Evolutionary conservation across 2,113 vertebrate genomes (phyloP).

Genomic region (Lepisosteus osseus): DNA sequence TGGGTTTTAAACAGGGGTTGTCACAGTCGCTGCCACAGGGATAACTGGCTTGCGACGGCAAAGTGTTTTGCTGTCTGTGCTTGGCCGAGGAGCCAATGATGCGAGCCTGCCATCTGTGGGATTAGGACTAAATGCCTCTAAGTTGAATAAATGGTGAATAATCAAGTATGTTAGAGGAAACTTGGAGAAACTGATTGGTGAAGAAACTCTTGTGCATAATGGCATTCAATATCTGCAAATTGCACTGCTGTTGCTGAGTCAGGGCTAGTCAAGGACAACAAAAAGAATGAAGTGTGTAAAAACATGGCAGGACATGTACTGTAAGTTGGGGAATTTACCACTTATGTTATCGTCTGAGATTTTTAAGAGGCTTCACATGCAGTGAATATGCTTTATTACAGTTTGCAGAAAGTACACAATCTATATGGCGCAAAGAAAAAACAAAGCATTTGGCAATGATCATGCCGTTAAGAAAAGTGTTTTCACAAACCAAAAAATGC

Average conservation of each 20-base stretch:
- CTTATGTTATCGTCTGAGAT: slow-evolving; percentile 46
- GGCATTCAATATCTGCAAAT: too few species aligned
- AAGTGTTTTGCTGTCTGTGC: slow-evolving; percentile 34
- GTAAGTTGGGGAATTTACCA: slow-evolving; percentile 55
- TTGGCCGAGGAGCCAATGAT: too few species aligned
- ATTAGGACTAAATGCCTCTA: too few species aligned
- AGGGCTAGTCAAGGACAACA: slow-evolving; percentile 32
- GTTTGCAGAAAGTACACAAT: slow-evolving; percentile 56
- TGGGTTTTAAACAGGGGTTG: too few species aligned
- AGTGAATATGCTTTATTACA: slow-evolving; percentile 54
- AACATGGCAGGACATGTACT: slow-evolving; percentile 38
- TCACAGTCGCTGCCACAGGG: too few species aligned
- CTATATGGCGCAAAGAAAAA: slow-evolving; percentile 50
- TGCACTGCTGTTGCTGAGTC: neutral
- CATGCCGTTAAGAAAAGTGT: neutral
- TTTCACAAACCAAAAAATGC: too few species aligned
- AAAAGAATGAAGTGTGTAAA: slow-evolving; percentile 22
- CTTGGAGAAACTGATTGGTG: too few species aligned
- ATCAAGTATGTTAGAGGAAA: too few species aligned
- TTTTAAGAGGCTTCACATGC: slow-evolving; percentile 59
- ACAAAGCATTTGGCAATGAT: neutral
- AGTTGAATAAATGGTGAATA: too few species aligned
- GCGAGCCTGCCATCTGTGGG: too few species aligned
- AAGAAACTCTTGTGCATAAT: too few species aligned
- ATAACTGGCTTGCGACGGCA: too few species aligned